These are phyloP conservation scores for Calosoma granatense DNA, from an alignment of 1,140 invertebrate genomes.

Conservation along the genomic window DNA sequence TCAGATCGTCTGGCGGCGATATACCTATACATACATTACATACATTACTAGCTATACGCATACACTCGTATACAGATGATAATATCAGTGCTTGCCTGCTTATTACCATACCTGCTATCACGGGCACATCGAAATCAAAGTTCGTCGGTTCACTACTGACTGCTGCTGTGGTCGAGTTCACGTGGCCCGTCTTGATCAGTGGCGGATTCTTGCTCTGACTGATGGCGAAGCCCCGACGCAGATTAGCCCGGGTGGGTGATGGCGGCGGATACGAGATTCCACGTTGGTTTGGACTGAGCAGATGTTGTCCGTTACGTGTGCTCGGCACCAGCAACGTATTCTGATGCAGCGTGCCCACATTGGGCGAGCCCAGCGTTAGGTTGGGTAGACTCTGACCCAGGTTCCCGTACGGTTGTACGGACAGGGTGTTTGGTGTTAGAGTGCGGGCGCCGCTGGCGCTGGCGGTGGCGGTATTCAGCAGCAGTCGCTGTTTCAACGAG, in stretches of 20 bases:
- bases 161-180: constrained; percentile 27
- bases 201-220: constrained; percentile 64
- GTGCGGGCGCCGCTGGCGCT: constrained; percentile 17
- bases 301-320: constrained; percentile 37
- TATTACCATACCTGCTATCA: constrained; percentile 35
- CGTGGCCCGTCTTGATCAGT: constrained; percentile 52
- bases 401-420: constrained; percentile 57
- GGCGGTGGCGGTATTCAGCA: no score
- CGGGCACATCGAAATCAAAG: constrained; percentile 36
- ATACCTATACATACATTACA: background rate
- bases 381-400: constrained; percentile 66
- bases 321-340: constrained; percentile 42
- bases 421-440: constrained; percentile 58
- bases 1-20: constrained; percentile 23
- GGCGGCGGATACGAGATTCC: constrained; percentile 69
- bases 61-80: no score
- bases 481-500: constrained; percentile 30
- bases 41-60: no score
- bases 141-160: constrained; percentile 25
- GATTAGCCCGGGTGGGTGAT: constrained; percentile 56
- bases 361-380: constrained; percentile 44
- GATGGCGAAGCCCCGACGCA: constrained; percentile 55
- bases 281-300: constrained; percentile 43
- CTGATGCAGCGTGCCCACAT: constrained; percentile 38
- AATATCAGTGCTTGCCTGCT: no score